A percentile compares a stretch with the other conserved stretches of the same genome.
phyloP scores from a whole-genome alignment of 2,797 vertebrate species.

The Scyliorhinus canicula region DNA sequence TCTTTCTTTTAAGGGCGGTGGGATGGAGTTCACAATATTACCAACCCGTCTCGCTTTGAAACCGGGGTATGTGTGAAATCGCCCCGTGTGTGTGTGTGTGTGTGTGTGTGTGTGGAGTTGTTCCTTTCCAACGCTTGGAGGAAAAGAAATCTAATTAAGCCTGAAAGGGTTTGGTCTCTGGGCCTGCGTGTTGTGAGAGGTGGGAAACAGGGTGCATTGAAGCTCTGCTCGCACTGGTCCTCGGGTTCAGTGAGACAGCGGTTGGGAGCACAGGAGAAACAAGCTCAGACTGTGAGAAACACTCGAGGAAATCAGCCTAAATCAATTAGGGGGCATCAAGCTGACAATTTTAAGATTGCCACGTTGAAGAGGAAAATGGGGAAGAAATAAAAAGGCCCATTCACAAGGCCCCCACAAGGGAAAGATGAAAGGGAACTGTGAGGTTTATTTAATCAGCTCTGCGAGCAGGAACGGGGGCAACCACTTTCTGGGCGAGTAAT shows the following conservation, averaged over 20 bases:
- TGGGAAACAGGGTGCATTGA: constrained; percentile 24
- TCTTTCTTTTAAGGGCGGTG: not conserved
- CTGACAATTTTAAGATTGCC: constrained; percentile 39
- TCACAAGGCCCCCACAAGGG: constrained; percentile 40
- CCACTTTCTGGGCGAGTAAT: constrained; percentile 44
- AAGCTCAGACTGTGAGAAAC: constrained; percentile 42
- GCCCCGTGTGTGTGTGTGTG: too few relatives aligned
- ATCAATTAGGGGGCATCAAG: constrained; percentile 43
- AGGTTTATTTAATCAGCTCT: constrained; percentile 41
- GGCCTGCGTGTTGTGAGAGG: constrained; percentile 1
- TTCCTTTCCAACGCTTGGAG: not conserved
- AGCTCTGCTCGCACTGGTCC: constrained; percentile 35
- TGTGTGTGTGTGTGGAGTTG: not conserved
- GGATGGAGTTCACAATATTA: not conserved
- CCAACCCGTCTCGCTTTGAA: not conserved
- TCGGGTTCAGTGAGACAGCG: constrained; percentile 38
- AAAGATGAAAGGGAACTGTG: constrained; percentile 7
- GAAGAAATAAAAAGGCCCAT: constrained; percentile 41
- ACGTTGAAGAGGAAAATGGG: constrained; percentile 40
- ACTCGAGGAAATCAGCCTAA: constrained; percentile 43
- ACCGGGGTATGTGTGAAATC: not conserved
- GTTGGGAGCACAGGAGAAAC: constrained; percentile 14
- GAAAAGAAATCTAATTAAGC: constrained; percentile 40
- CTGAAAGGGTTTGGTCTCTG: constrained; percentile 41
- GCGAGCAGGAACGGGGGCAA: constrained; percentile 37